phyloP scores from a whole-genome alignment of 2,888 invertebrate species.

The Drosophila recens region DNA sequence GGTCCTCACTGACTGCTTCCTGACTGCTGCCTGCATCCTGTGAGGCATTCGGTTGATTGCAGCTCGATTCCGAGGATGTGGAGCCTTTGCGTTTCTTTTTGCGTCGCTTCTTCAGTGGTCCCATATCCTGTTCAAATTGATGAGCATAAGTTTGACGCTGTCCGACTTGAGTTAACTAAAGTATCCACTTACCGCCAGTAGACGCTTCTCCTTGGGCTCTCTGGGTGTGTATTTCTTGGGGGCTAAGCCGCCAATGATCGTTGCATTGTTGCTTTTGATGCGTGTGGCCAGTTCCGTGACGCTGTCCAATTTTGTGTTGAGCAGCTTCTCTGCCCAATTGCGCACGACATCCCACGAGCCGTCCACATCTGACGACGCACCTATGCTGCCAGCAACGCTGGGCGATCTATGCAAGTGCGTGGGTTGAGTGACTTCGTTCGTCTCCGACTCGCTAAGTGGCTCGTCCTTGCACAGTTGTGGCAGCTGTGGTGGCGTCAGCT shows the following conservation, averaged over 20 bases:
- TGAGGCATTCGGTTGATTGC: conserved; percentile 65
- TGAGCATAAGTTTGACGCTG: neutral
- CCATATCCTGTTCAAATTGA: conserved; percentile 77
- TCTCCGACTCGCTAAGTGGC: conserved; percentile 23
- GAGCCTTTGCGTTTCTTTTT: conserved; percentile 85
- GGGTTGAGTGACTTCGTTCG: conserved; percentile 12
- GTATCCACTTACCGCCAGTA: conserved; percentile 77
- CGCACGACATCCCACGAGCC: conserved; percentile 83
- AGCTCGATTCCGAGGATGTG: conserved; percentile 84
- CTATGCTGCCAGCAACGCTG: conserved; percentile 11
- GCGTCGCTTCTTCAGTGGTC: conserved; percentile 84
- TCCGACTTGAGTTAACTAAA: too few species aligned
- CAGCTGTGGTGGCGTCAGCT: conserved; percentile 91
- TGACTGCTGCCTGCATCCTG: conserved; percentile 72
- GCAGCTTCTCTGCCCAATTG: conserved; percentile 84
- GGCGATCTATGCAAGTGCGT: conserved; percentile 22
- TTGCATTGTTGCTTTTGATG: conserved; percentile 73
- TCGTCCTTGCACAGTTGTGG: conserved; percentile 88
- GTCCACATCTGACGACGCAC: conserved; percentile 18
- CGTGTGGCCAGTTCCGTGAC: conserved; percentile 82
- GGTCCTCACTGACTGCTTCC: conserved; percentile 65
- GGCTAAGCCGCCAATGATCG: conserved; percentile 45
- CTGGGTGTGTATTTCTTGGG: conserved; percentile 89
- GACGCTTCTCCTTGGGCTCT: conserved; percentile 88
- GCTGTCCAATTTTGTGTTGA: conserved; percentile 82